Evolutionary conservation across 2,888 invertebrate genomes (phyloP).

Genomic region (Anarsia innoxiella): DNA sequence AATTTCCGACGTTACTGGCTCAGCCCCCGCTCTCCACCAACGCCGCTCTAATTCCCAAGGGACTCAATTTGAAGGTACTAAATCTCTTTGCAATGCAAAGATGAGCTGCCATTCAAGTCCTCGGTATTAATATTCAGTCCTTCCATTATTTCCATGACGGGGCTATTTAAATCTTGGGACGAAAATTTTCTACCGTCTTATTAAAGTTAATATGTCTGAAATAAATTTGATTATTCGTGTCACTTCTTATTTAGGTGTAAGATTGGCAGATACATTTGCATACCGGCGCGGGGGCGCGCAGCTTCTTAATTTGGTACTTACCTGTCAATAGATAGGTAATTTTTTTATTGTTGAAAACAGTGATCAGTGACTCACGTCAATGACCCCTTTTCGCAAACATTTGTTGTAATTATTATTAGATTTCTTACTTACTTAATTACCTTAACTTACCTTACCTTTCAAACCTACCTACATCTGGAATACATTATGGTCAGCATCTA

Average conservation of each 20-base stretch:
- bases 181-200: slow-evolving; percentile 35
- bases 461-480: too few relatives aligned
- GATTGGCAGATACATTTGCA: slow-evolving; percentile 6
- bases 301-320: not conserved
- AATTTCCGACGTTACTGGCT: not conserved
- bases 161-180: slow-evolving; percentile 52
- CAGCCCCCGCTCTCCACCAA: too few relatives aligned
- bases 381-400: too few relatives aligned
- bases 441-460: too few relatives aligned
- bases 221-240: slow-evolving; percentile 37
- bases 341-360: not conserved
- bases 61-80: slow-evolving; percentile 21
- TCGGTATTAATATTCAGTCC: slow-evolving; percentile 59
- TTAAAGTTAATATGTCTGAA: slow-evolving; percentile 38
- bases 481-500: too few relatives aligned
- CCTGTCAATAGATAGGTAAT: too few relatives aligned
- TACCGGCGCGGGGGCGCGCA: not conserved
- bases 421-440: too few relatives aligned
- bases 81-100: slow-evolving; percentile 58
- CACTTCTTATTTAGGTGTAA: slow-evolving; percentile 12
- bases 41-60: not conserved
- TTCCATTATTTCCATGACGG: slow-evolving; percentile 51
- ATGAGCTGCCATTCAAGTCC: slow-evolving; percentile 47
- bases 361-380: too few relatives aligned
- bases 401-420: too few relatives aligned